Evolutionary conservation across 2,113 vertebrate genomes (phyloP).

Genomic region (Danionella cerebrum): DNA sequence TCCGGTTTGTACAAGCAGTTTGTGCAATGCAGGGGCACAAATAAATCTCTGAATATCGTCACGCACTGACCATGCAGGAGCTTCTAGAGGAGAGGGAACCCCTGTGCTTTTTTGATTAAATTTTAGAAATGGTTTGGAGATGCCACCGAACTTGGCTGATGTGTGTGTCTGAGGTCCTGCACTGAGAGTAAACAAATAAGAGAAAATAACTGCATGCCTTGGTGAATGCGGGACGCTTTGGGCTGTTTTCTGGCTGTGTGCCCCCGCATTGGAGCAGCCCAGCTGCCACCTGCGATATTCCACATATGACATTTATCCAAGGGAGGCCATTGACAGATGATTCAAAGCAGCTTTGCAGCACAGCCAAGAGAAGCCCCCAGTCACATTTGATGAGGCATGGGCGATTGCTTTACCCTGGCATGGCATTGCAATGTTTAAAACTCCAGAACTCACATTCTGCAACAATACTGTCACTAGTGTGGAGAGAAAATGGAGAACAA

Average conservation of each 20-base stretch:
- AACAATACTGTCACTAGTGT: background rate
- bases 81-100: slow-evolving; percentile 13
- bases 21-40: background rate
- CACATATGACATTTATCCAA: slow-evolving; percentile 67
- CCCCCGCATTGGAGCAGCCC: slow-evolving; percentile 44
- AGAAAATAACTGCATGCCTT: slow-evolving; percentile 22
- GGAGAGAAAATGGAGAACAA: slow-evolving; percentile 2
- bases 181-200: slow-evolving; percentile 8
- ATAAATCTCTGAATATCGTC: slow-evolving; percentile 17
- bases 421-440: slow-evolving; percentile 47
- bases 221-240: slow-evolving; percentile 45
- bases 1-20: background rate
- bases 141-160: slow-evolving; percentile 7
- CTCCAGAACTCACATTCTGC: background rate
- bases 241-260: slow-evolving; percentile 58
- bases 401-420: slow-evolving; percentile 57
- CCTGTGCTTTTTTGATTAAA: slow-evolving; percentile 34
- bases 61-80: slow-evolving; percentile 2
- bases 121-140: slow-evolving; percentile 28
- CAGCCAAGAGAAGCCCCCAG: slow-evolving; percentile 59
- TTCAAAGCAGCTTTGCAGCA: slow-evolving; percentile 67
- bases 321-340: slow-evolving; percentile 64
- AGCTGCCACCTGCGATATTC: slow-evolving; percentile 69
- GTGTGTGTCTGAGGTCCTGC: slow-evolving; percentile 37
- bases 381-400: slow-evolving; percentile 62